Evolutionary conservation across 2,113 vertebrate genomes (phyloP), one percentile per base, ranked within the genome.

Genomic region (Macaca mulatta): DNA sequence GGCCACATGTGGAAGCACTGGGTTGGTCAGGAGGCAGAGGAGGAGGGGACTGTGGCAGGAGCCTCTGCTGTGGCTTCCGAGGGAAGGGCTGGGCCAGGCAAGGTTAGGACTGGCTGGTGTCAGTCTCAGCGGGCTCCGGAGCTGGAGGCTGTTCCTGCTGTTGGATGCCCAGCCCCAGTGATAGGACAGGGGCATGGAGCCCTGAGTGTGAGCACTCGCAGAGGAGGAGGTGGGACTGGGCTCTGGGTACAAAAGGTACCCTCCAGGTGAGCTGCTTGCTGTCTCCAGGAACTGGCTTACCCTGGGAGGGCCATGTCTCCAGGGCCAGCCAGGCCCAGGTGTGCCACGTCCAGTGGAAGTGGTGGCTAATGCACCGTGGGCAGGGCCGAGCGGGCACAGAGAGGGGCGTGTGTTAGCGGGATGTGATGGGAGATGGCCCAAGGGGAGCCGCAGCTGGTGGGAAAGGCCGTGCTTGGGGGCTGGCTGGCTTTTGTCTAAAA

Each of bases 41-140:
- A 20, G 3, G 20, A 17, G 64, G 16, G 3, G 3, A 27, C 2
- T 0, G 6, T 9, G 80, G 22, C 10, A 30, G 32, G n/a, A 93
- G 35, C 10, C 48, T 30, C 38, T n/a, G 8, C 7, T 8, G 18
- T 0, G 25, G 45, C 6, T 77, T 79, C 38, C 2, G 2, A 0
- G 0, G 35, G 38, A 32, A 14, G 38, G 35, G 48, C 4, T 0
- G 4, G 40, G 8, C 3, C 0, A 6, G 25, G 35, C 6, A 7
- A 30, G 40, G 20, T n/a, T 12, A 12, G 35, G 61, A 20, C 16
- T 3, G 25, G 40, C 40, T 22, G 12, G 17, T 23, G 0, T 40
- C 22, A 6, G 0, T 48, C 0, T 12, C 5, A 2, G 22, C 14
- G 0, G 84, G n/a, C 67, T 52, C 6, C 1, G 0, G 20, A 25